These are phyloP conservation scores for Lycodopsis pacificus DNA, from an alignment of 2,797 vertebrate genomes.

Conservation along the genomic window DNA sequence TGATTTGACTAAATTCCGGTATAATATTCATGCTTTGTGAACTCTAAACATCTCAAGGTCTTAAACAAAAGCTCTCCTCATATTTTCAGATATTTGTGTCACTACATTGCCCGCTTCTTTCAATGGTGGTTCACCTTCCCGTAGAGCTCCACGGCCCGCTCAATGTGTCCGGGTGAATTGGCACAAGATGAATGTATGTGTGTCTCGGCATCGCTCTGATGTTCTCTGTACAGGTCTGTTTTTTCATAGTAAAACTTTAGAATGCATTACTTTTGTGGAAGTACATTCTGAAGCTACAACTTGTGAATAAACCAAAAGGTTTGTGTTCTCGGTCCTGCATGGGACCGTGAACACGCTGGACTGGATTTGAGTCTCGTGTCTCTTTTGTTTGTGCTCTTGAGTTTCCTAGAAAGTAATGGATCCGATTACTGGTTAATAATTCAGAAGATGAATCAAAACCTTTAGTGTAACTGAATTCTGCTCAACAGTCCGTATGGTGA, in stretches of 20 bases:
- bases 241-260: constrained; percentile 46
- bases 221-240: constrained; percentile 54
- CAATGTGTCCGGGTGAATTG: constrained; percentile 37
- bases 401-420: constrained; percentile 10
- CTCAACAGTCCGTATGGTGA: not conserved
- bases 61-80: constrained; percentile 10
- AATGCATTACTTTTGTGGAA: constrained; percentile 42
- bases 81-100: constrained; percentile 24
- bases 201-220: constrained; percentile 42
- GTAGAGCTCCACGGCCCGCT: constrained; percentile 31
- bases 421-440: constrained; percentile 48
- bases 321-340: constrained; percentile 35
- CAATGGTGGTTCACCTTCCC: constrained; percentile 1
- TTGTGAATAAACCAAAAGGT: constrained; percentile 63
- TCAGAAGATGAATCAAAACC: constrained; percentile 9
- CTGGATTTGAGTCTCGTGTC: constrained; percentile 22
- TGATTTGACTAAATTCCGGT: not conserved
- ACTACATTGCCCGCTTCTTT: not conserved
- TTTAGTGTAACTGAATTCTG: not conserved
- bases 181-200: constrained; percentile 62
- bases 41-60: not conserved
- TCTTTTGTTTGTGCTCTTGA: constrained; percentile 25
- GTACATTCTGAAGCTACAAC: constrained; percentile 40
- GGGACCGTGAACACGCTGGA: constrained; percentile 16
- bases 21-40: not conserved